Conservation (phyloP, 53 echinoderm and acorn worm genomes). For the Apostichopus leukothele region DNA sequence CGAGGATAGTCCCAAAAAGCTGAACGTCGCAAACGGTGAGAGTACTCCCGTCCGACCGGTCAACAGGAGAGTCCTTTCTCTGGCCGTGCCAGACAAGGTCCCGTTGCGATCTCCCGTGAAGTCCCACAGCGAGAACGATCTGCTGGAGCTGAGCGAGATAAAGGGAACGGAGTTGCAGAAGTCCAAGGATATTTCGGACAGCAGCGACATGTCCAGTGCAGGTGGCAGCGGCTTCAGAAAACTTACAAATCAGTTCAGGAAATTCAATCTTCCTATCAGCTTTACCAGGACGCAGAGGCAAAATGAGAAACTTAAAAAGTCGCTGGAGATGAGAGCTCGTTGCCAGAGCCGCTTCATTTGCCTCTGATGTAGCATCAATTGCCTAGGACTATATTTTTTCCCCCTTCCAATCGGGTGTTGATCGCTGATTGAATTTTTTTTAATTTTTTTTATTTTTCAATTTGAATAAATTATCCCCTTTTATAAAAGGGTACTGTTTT, state of each 20-base stretch:
- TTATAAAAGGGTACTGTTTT: not conserved
- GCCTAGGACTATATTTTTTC: not conserved
- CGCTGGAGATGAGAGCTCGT: constrained; percentile 76
- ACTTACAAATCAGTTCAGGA: constrained; percentile 70
- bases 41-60: not conserved
- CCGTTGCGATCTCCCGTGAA: constrained; percentile 64
- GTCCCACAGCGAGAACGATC: constrained; percentile 98
- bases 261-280: constrained; percentile 58
- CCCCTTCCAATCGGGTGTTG: not conserved
- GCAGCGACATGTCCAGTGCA: constrained; percentile 47
- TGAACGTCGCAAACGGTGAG: not conserved
- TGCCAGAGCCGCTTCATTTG: constrained; percentile 91
- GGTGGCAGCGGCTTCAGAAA: constrained; percentile 51
- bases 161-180: constrained; percentile 21
- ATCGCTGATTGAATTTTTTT: not conserved
- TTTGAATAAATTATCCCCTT: not conserved
- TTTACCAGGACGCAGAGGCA: constrained; percentile 68
- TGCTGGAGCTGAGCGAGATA: constrained; percentile 60
- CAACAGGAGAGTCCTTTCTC: constrained; percentile 21
- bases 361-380: constrained; percentile 53
- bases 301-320: constrained; percentile 74
- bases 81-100: not conserved
- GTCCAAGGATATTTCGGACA: constrained; percentile 33
- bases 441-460: not conserved
- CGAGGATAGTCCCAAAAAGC: not conserved